phyloP scores from a whole-genome alignment of 2,113 vertebrate genomes.

The Elephas maximus region DNA sequence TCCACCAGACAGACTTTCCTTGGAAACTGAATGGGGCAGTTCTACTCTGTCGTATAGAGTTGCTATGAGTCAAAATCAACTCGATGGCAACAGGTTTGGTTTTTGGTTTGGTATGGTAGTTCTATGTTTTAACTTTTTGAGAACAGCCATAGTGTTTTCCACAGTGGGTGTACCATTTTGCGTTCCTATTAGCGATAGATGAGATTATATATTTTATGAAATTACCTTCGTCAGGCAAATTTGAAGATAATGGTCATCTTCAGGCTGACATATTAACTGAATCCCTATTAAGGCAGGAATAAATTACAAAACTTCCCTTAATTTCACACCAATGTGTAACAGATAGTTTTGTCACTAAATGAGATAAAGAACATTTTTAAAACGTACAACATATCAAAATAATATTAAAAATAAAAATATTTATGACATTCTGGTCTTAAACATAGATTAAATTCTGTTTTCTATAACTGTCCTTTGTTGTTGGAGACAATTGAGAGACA shows the following conservation, averaged over 20 bases:
- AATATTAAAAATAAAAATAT: background rate
- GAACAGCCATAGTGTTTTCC: too few species aligned
- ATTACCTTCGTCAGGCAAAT: background rate
- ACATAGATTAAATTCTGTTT: background rate
- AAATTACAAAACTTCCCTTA: background rate
- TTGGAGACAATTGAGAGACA: background rate
- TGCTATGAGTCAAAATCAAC: too few species aligned
- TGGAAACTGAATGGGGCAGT: too few species aligned
- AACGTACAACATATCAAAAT: background rate
- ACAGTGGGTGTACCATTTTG: too few species aligned
- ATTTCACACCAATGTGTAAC: background rate
- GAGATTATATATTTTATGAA: background rate
- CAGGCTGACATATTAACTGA: background rate
- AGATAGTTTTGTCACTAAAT: background rate
- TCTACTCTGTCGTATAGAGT: too few species aligned
- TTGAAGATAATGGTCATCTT: conserved; percentile 25
- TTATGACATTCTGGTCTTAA: background rate
- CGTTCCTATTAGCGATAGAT: too few species aligned
- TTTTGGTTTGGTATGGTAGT: too few species aligned
- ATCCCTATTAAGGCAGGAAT: background rate
- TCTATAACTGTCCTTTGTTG: background rate
- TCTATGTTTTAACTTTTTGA: too few species aligned
- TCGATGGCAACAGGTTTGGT: too few species aligned
- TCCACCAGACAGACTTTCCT: too few species aligned
- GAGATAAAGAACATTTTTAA: background rate